These are phyloP conservation scores for Ptychoptera albimana DNA, from an alignment of 2,888 invertebrate species.

Conservation along the genomic window DNA sequence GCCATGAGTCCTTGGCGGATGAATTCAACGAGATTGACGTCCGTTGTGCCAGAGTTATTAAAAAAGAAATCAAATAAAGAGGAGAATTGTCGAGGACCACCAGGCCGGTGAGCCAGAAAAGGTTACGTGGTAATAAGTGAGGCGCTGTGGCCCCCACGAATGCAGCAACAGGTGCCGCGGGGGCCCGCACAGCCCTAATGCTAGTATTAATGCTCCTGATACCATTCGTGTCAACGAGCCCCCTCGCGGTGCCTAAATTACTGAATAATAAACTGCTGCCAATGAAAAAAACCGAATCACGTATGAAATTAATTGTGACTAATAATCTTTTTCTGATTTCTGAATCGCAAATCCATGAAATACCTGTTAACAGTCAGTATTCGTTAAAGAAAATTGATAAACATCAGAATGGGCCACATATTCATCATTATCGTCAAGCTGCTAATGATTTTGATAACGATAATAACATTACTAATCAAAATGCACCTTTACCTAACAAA, in stretches of 20 bases:
- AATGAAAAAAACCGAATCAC: no score
- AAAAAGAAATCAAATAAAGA: neutral
- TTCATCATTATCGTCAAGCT: no score
- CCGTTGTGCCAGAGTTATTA: neutral
- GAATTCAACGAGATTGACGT: neutral
- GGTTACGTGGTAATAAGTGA: conserved; percentile 11
- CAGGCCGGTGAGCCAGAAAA: neutral
- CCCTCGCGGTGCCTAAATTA: conserved; percentile 26
- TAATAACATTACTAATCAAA: no score
- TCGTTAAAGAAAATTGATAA: no score
- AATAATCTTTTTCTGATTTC: no score
- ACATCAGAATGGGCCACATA: no score
- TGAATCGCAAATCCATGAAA: no score
- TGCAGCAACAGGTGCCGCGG: conserved; percentile 30
- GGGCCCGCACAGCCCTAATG: conserved; percentile 24
- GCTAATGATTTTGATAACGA: no score
- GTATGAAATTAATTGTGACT: no score
- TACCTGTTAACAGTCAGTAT: no score
- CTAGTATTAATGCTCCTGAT: conserved; percentile 21
- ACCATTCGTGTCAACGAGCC: conserved; percentile 20
- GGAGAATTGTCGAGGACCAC: neutral
- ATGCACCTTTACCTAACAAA: no score
- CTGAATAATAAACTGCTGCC: no score
- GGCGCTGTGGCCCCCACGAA: conserved; percentile 31
- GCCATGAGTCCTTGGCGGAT: neutral